Conservation (phyloP, 2,797 vertebrate species). For the Valencia hispanica region DNA sequence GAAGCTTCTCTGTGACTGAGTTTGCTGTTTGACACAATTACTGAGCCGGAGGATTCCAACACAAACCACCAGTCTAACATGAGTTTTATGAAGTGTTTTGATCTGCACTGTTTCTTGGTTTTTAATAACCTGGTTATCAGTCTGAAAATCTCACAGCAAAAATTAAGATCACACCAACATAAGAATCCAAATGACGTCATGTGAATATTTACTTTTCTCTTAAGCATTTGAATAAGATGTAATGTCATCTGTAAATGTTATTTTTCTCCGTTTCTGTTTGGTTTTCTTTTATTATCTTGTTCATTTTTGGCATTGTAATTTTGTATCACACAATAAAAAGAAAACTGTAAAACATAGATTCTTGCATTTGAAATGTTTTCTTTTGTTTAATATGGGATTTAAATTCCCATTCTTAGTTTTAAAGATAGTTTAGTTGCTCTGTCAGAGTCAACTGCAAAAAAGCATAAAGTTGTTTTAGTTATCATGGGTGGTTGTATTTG, state of each 20-base stretch:
- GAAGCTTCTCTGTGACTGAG: background rate
- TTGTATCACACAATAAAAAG: constrained; percentile 10
- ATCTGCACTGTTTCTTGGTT: background rate
- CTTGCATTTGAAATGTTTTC: background rate
- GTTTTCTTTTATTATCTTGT: background rate
- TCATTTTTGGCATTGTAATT: background rate
- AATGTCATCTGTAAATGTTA: background rate
- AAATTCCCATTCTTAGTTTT: background rate
- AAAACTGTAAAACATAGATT: background rate
- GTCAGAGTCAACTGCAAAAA: background rate
- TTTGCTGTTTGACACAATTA: background rate
- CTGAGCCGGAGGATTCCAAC: background rate
- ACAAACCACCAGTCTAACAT: background rate
- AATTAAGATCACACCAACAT: background rate
- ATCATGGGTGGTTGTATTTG: background rate
- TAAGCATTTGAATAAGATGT: background rate
- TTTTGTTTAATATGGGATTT: background rate
- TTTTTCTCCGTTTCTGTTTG: background rate
- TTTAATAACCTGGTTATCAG: background rate
- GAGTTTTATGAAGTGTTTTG: background rate
- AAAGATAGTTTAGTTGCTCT: background rate
- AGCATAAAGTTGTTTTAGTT: background rate
- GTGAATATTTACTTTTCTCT: background rate
- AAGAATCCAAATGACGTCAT: background rate
- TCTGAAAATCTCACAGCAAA: background rate